These are phyloP conservation scores for Heliornis fulica DNA, from an alignment of 2,113 vertebrate genomes.

Conservation along the genomic window DNA sequence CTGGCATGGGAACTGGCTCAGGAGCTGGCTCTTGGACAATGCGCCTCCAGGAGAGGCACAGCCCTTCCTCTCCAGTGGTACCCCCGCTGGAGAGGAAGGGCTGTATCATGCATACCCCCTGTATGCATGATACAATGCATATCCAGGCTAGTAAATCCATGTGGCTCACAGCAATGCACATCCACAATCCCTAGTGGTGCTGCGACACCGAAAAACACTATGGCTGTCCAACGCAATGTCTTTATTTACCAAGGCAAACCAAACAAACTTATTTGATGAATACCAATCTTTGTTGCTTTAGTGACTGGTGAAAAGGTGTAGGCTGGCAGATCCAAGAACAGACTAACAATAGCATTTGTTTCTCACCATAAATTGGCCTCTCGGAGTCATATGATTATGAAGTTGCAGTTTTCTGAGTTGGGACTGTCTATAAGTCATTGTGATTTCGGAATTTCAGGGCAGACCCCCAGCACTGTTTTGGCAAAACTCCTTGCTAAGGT, in stretches of 20 bases:
- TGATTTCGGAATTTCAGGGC: not conserved
- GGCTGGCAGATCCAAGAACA: not conserved
- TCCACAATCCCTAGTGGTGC: not conserved
- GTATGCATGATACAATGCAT: no score
- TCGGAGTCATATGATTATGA: not conserved
- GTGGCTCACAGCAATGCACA: not conserved
- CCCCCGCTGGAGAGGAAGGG: no score
- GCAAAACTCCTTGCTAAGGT: not conserved
- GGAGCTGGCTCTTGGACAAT: not conserved
- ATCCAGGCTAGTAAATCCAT: not conserved
- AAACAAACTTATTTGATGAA: not conserved
- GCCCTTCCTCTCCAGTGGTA: accelerated
- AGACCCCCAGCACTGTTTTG: not conserved
- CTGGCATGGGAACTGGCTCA: not conserved
- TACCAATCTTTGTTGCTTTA: not conserved
- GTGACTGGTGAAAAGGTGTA: slow-evolving; percentile 13
- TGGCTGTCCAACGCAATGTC: not conserved
- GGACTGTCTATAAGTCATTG: not conserved
- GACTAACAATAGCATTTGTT: not conserved
- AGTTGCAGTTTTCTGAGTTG: not conserved
- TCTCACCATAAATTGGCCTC: not conserved
- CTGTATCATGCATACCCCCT: no score
- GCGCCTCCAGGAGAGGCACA: not conserved
- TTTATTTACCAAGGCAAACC: slow-evolving; percentile 15
- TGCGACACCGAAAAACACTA: no score